These are phyloP conservation scores for Drosophila orena DNA, from an alignment of 1,140 invertebrate genomes.

Conservation along the genomic window DNA sequence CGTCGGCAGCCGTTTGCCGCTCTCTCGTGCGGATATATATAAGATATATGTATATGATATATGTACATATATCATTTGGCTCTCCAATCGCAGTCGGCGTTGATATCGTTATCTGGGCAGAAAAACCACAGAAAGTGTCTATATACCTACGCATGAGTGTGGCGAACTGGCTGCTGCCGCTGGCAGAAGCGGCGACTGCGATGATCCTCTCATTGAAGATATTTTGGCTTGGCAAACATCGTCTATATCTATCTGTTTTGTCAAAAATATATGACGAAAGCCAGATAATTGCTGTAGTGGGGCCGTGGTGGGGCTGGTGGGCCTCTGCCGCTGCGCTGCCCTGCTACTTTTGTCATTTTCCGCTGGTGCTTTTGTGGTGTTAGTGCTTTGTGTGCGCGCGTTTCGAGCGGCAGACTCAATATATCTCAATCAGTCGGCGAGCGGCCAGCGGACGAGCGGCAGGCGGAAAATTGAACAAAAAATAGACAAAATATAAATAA, in stretches of 20 bases:
- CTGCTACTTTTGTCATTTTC: conserved; percentile 37
- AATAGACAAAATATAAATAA: conserved; percentile 16
- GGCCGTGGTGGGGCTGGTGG: background rate
- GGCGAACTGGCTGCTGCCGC: background rate
- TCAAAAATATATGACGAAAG: conserved; percentile 46
- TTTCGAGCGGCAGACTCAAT: conserved; percentile 50
- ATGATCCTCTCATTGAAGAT: conserved; percentile 45
- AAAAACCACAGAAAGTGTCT: conserved; percentile 25
- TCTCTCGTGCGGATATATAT: conserved; percentile 6
- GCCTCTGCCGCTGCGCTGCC: conserved; percentile 15
- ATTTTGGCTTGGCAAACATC: conserved; percentile 10
- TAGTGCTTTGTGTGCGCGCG: conserved; percentile 41
- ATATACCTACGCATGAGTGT: conserved; percentile 16
- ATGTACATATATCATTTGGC: conserved; percentile 6
- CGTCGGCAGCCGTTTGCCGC: conserved; percentile 28
- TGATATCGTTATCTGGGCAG: conserved; percentile 65
- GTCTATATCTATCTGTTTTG: conserved; percentile 19
- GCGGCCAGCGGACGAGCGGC: conserved; percentile 43
- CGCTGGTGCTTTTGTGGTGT: conserved; percentile 31
- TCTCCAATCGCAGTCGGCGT: conserved; percentile 1
- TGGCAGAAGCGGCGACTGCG: conserved; percentile 14
- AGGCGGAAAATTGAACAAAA: conserved; percentile 27
- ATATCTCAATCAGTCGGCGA: conserved; percentile 74
- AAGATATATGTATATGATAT: too few relatives aligned
- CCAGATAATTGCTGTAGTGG: conserved; percentile 24